Evolutionary conservation across 2,888 invertebrate species (phyloP).

Genomic region (Anthoptus insignis): DNA sequence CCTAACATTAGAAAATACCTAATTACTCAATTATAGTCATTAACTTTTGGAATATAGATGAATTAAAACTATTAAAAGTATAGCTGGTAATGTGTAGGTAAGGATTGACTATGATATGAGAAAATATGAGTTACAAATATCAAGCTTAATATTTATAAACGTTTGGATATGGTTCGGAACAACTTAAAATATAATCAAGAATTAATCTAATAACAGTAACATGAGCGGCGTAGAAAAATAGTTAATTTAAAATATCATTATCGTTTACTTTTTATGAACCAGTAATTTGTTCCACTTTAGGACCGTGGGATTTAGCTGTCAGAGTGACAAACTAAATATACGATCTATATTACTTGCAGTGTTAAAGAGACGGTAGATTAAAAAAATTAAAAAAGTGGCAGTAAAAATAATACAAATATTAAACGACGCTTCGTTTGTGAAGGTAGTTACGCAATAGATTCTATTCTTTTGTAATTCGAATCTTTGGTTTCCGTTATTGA

Average conservation of each 20-base stretch:
- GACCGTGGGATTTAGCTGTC: conserved; percentile 9
- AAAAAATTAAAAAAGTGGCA: conserved; percentile 3
- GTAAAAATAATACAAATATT: neutral
- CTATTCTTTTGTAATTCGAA: conserved; percentile 30
- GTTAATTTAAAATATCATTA: neutral
- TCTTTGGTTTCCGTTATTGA: conserved; percentile 30
- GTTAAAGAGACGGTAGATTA: neutral
- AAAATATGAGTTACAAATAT: no score
- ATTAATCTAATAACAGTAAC: no score
- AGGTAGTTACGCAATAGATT: conserved; percentile 20
- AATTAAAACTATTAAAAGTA: no score
- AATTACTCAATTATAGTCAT: no score
- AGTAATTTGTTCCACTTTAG: neutral
- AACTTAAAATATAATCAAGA: no score
- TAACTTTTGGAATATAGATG: no score
- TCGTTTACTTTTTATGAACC: neutral
- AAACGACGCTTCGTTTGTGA: conserved; percentile 14
- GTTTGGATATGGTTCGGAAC: no score
- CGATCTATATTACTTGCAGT: conserved; percentile 1
- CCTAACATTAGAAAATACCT: no score
- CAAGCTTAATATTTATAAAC: no score
- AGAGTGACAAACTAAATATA: neutral
- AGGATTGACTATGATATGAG: no score
- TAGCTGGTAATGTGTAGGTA: no score
- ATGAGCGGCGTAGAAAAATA: no score